Evolutionary conservation across 2,797 vertebrate genomes (phyloP), one percentile per base, ranked within the genome.

Genomic region (Cottoperca gobio): DNA sequence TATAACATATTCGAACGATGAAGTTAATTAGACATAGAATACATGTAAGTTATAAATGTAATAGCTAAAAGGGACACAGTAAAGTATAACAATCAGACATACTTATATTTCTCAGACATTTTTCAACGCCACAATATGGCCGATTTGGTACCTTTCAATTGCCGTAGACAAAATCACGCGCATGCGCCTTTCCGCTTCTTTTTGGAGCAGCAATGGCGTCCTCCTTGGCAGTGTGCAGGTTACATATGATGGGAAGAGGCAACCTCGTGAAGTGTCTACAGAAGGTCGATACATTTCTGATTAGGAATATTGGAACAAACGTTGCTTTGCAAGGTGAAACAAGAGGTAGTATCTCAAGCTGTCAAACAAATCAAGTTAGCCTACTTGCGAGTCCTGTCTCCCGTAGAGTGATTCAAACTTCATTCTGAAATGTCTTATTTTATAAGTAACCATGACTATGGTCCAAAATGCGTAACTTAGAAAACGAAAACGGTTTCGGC

Each of bases 141-240:
- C 1, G 24, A 21, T 28, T 61, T 83, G 72, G 11, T n/a, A 1
- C 0, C 6, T 86, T 55, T 52, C 55, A 0, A 39, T 63, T 81
- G 65, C 94, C 90, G 89, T 96, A 93, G 61, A n/a, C 1, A 4
- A 1, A 37, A 2, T 0, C 1, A 0, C 0, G 61, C 90, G 91
- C 95, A 93, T 88, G 94, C 91, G 94, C 81, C 0, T 0, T 54
- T 17, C 0, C 0, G 1, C 0, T 2, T 7, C 3, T 6, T 8
- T n/a, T 37, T 8, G 4, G 9, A 10, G 19, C 63, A 89, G 12
- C 69, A 79, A 96, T 96, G 95, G 95, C 95, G 92, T 81, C 94
- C 84, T 89, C 91, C 93, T 24, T 89, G 0, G 73, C 73, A 0
- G 71, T 87, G 59, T 89, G 86, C 84, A 86, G 91, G 86, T 87